Evolutionary conservation across 2,113 vertebrate species (phyloP).

Genomic region (Periophthalmus modestus): DNA sequence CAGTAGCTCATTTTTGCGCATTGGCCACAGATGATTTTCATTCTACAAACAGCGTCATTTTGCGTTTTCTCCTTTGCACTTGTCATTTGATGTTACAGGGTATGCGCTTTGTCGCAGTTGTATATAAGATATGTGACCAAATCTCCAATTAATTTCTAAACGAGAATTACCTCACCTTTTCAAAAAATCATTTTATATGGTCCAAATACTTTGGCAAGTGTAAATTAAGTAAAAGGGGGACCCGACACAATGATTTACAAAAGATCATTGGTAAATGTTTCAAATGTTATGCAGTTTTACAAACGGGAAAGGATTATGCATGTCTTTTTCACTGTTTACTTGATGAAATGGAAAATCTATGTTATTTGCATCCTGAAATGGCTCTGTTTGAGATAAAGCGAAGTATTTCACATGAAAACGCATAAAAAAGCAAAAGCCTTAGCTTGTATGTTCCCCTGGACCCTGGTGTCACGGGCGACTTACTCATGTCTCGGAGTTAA

Average conservation of each 20-base stretch:
- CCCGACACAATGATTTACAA: slow-evolving; percentile 22
- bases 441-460: slow-evolving; percentile 89
- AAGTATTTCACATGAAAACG: slow-evolving; percentile 71
- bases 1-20: neutral
- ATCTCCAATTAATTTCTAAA: slow-evolving; percentile 10
- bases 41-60: neutral
- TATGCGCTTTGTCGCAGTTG: slow-evolving; percentile 26
- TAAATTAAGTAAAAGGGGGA: slow-evolving; percentile 14
- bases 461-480: slow-evolving; percentile 83
- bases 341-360: slow-evolving; percentile 79
- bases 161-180: slow-evolving; percentile 4
- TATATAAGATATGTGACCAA: slow-evolving; percentile 46
- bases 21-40: neutral
- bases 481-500: slow-evolving; percentile 87
- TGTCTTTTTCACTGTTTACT: slow-evolving; percentile 90
- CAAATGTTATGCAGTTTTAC: slow-evolving; percentile 81
- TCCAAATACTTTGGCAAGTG: slow-evolving; percentile 42
- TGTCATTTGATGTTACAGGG: slow-evolving; percentile 21
- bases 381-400: slow-evolving; percentile 73
- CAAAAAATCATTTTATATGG: neutral
- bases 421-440: slow-evolving; percentile 78
- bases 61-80: neutral
- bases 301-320: slow-evolving; percentile 85
- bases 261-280: slow-evolving; percentile 51
- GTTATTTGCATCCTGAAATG: slow-evolving; percentile 84